A percentile compares a stretch with the other conserved stretches of the same genome.
phyloP scores from a whole-genome alignment of 2,888 invertebrate species.

The Latheticus oryzae region DNA sequence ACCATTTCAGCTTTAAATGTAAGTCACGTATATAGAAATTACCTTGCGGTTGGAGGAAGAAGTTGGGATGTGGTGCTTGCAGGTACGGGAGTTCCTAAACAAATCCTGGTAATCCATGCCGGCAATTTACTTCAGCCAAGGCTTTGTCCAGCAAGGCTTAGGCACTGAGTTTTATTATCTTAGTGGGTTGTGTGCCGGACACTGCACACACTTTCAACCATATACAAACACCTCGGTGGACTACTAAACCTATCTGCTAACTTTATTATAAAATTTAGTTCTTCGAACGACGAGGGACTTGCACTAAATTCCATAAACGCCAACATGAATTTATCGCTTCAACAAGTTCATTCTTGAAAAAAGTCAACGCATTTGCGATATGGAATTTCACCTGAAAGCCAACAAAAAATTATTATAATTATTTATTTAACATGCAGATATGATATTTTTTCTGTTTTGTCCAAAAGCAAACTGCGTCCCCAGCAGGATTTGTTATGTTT shows the following conservation, averaged over 20 bases:
- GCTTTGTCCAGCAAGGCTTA: constrained; percentile 64
- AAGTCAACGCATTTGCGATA: neutral
- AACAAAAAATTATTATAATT: no score
- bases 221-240: constrained; percentile 51
- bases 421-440: no score
- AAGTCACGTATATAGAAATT: constrained; percentile 52
- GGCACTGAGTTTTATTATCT: constrained; percentile 67
- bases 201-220: constrained; percentile 48
- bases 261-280: constrained; percentile 61
- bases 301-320: constrained; percentile 33
- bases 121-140: constrained; percentile 66
- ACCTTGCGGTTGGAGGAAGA: constrained; percentile 48
- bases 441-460: no score
- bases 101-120: constrained; percentile 66
- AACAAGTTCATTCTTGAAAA: constrained; percentile 4
- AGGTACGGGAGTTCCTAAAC: constrained; percentile 62
- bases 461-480: constrained; percentile 14
- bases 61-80: constrained; percentile 47
- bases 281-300: constrained; percentile 30
- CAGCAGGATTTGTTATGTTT: constrained; percentile 31
- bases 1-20: constrained; percentile 44
- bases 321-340: constrained; percentile 10
- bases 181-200: constrained; percentile 50
- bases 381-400: neutral
- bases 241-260: constrained; percentile 64